Evolutionary conservation across 2,797 vertebrate genomes (phyloP).

Genomic region (Acanthurus leucopareius): DNA sequence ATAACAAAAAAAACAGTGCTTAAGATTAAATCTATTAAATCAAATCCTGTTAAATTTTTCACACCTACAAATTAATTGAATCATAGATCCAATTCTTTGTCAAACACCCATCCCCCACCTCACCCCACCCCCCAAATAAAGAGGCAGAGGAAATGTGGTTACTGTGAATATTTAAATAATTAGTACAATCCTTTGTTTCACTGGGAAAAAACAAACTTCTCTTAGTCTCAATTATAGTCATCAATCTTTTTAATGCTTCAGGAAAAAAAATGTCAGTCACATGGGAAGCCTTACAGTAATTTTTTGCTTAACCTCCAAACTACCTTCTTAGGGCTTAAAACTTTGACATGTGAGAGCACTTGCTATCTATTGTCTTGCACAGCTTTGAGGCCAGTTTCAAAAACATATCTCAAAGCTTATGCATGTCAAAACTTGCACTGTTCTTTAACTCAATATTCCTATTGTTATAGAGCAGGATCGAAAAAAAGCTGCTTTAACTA

Average conservation of each 20-base stretch:
- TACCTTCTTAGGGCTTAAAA: not conserved
- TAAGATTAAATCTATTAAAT: not conserved
- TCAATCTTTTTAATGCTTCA: not conserved
- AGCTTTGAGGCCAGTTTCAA: not conserved
- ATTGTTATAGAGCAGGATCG: not conserved
- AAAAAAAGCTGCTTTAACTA: not conserved
- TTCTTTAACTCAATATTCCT: not conserved
- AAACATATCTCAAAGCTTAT: not conserved
- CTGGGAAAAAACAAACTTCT: not conserved
- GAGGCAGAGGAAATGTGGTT: not conserved
- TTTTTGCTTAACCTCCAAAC: not conserved
- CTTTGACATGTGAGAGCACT: not conserved
- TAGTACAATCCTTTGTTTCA: no score
- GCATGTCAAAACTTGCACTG: not conserved
- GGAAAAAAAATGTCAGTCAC: slow-evolving; percentile 3
- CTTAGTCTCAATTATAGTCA: not conserved
- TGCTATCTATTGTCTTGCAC: not conserved
- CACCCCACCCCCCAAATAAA: not conserved
- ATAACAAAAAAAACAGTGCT: not conserved
- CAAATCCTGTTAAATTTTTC: not conserved
- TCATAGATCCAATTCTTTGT: not conserved
- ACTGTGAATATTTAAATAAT: not conserved
- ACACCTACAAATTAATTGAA: not conserved
- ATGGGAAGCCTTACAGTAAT: not conserved
- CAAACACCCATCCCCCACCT: not conserved